Conservation (phyloP, 2,888 invertebrate genomes). For the Trichogramma dendrolimi region DNA sequence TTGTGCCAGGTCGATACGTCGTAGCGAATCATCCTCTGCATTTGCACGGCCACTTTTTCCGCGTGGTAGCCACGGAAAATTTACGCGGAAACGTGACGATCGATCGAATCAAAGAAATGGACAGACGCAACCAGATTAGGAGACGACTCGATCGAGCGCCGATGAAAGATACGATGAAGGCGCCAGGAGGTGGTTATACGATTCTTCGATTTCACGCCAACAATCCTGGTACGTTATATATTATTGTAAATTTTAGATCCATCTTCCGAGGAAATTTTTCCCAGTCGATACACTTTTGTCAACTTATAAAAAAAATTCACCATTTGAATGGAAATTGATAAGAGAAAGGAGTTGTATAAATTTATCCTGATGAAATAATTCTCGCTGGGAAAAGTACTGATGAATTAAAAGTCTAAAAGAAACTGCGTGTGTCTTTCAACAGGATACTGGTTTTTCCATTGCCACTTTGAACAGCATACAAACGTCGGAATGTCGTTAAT, state of each 20-base stretch:
- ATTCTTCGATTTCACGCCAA: conserved; percentile 77
- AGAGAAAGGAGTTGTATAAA: no score
- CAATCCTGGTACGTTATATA: conserved; percentile 65
- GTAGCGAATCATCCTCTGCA: conserved; percentile 82
- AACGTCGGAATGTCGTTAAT: conserved; percentile 86
- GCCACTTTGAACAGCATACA: conserved; percentile 86
- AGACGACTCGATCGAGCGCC: conserved; percentile 72
- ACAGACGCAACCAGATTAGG: conserved; percentile 64
- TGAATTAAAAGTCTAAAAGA: no score
- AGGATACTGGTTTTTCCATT: conserved; percentile 86
- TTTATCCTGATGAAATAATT: no score
- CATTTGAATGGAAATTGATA: no score
- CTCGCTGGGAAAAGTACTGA: no score
- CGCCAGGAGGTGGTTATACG: conserved; percentile 87
- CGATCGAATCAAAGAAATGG: conserved; percentile 65
- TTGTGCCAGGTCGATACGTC: neutral
- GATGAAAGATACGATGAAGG: conserved; percentile 82
- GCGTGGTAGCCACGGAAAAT: conserved; percentile 75
- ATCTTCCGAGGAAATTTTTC: no score
- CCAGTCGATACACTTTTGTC: no score
- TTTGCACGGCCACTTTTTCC: conserved; percentile 77
- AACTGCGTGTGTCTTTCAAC: conserved; percentile 26
- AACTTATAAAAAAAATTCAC: no score
- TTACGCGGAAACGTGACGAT: conserved; percentile 59
- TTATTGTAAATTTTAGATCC: neutral